phyloP scores from a whole-genome alignment of 1,140 invertebrate species.

The Aethina tumida region DNA sequence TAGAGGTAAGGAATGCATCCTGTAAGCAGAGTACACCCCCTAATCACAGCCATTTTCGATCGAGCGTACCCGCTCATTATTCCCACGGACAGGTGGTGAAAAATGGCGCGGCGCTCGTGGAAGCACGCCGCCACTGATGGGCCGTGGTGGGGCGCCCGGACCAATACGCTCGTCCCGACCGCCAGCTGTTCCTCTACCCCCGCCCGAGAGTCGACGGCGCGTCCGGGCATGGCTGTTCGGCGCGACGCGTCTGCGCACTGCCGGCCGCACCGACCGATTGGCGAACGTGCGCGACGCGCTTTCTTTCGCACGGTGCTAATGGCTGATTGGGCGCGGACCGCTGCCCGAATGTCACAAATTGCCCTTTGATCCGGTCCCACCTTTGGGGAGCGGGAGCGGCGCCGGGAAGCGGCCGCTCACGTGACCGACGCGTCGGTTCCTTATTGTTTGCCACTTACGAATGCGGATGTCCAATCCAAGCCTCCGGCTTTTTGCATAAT shows the following conservation, averaged over 20 bases:
- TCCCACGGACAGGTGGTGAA: no score
- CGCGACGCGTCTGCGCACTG: slow-evolving; percentile 15
- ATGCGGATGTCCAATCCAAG: no score
- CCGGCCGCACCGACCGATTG: slow-evolving; percentile 15
- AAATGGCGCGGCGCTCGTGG: slow-evolving; percentile 1
- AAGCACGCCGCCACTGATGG: slow-evolving; percentile 14
- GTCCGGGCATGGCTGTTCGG: slow-evolving; percentile 24
- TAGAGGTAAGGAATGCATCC: no score
- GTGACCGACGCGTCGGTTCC: no score
- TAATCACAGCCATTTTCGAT: no score
- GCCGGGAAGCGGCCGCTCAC: no score
- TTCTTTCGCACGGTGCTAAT: slow-evolving; percentile 13
- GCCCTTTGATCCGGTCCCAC: no score
- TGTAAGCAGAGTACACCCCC: no score
- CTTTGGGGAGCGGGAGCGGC: no score
- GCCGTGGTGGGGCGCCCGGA: slow-evolving; percentile 15
- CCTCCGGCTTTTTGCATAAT: no score
- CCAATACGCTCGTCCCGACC: slow-evolving; percentile 18
- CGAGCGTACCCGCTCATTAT: no score
- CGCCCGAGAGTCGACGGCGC: slow-evolving; percentile 14
- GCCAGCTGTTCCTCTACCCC: slow-evolving; percentile 10
- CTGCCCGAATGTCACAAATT: slow-evolving; percentile 1
- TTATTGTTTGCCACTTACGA: no score
- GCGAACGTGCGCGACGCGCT: slow-evolving; percentile 12
- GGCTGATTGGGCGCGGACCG: slow-evolving; percentile 14